Evolutionary conservation across 2,797 vertebrate genomes (phyloP).

Genomic region (Synaphobranchus kaupii): DNA sequence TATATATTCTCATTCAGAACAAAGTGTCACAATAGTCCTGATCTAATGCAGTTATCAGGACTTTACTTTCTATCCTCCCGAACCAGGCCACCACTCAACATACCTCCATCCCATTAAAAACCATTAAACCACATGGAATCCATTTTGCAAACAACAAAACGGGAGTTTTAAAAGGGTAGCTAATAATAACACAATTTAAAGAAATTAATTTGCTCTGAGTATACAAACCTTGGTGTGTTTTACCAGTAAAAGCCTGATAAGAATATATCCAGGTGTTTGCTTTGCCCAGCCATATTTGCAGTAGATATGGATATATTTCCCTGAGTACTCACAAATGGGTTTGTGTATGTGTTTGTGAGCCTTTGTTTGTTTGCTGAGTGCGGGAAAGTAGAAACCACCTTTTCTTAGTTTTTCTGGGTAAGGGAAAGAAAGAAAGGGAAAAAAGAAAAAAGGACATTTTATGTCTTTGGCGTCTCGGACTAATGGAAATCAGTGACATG

Average conservation of each 20-base stretch:
- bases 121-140: neutral
- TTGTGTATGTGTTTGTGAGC: neutral
- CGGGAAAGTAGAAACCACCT: neutral
- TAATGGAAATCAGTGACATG: constrained; percentile 71
- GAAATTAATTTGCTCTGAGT: constrained; percentile 65
- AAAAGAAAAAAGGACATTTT: constrained; percentile 23
- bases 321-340: constrained; percentile 49
- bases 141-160: constrained; percentile 33
- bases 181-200: constrained; percentile 72
- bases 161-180: constrained; percentile 65
- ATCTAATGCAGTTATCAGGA: neutral
- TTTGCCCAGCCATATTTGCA: constrained; percentile 63
- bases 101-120: neutral
- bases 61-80: neutral
- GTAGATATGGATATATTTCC: constrained; percentile 66
- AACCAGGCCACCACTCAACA: neutral
- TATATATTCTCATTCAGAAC: neutral
- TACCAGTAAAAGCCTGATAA: constrained; percentile 68
- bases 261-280: constrained; percentile 76
- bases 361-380: neutral
- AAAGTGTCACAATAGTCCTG: neutral
- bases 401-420: constrained; percentile 21
- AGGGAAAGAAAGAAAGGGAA: neutral
- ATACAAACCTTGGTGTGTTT: constrained; percentile 65
- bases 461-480: constrained; percentile 55